These are phyloP conservation scores for Threskiornis aethiopicus DNA, from an alignment of 2,797 vertebrate genomes.

Conservation along the genomic window DNA sequence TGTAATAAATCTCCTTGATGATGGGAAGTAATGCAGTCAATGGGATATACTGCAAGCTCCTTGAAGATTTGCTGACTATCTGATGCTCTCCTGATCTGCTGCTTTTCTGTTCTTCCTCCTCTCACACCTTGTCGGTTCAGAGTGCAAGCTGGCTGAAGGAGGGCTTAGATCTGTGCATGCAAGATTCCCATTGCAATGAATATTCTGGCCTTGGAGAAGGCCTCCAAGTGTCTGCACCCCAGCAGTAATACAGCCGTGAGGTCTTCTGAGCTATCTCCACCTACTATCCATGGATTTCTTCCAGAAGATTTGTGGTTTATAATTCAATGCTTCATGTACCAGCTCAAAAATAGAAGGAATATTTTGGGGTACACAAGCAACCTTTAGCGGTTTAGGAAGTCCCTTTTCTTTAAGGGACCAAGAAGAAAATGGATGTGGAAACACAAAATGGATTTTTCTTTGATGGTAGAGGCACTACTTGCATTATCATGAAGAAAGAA, in stretches of 20 bases:
- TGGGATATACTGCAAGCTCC: not conserved
- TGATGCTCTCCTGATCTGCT: not conserved
- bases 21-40: not conserved
- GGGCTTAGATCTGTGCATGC: not conserved
- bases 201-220: not conserved
- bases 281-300: not conserved
- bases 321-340: not conserved
- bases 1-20: not conserved
- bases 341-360: not conserved
- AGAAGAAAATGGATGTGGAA: not conserved
- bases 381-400: not conserved
- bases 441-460: not conserved
- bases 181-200: not conserved
- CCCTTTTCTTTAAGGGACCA: not conserved
- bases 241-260: not conserved
- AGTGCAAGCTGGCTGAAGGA: not conserved
- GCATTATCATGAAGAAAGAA: not conserved
- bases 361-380: not conserved
- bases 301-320: not conserved
- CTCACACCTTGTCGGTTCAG: not conserved
- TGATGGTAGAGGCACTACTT: not conserved
- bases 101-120: not conserved
- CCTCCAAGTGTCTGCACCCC: not conserved
- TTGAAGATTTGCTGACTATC: not conserved
- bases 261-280: not conserved